phyloP scores from a whole-genome alignment of 2,888 invertebrate genomes.

The Diarsia rubi region DNA sequence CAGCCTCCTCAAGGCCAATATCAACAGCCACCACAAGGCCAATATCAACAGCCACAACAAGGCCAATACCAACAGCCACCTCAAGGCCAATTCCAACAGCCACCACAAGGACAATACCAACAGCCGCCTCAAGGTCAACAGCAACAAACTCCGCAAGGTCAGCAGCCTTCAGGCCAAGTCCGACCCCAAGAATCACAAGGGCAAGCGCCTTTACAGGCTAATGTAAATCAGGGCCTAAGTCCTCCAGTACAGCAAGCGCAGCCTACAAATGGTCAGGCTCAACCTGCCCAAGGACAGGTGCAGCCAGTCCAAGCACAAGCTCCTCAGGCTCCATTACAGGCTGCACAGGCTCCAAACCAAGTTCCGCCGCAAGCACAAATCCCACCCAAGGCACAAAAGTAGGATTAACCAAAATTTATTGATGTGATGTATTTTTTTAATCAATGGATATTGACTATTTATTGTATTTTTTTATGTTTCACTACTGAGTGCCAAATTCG shows the following conservation, averaged over 20 bases:
- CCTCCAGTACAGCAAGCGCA: conserved; percentile 53
- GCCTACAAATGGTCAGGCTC: conserved; percentile 58
- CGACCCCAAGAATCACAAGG: conserved; percentile 60
- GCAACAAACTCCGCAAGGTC: conserved; percentile 67
- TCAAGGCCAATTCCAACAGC: conserved; percentile 59
- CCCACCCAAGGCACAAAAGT: conserved; percentile 44
- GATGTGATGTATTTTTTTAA: conserved; percentile 29
- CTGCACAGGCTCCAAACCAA: conserved; percentile 42
- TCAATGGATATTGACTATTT: conserved; percentile 41
- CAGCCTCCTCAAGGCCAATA: background rate
- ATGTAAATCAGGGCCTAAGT: conserved; percentile 55
- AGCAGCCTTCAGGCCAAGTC: conserved; percentile 62
- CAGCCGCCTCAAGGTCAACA: conserved; percentile 55
- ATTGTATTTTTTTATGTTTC: conserved; percentile 53
- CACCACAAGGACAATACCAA: conserved; percentile 62
- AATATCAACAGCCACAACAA: conserved; percentile 52
- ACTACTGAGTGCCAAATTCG: conserved; percentile 70
- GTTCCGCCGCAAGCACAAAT: conserved; percentile 51
- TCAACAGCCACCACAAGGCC: conserved; percentile 62
- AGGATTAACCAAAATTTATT: conserved; percentile 41
- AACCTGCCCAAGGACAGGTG: conserved; percentile 30
- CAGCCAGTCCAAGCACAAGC: conserved; percentile 47
- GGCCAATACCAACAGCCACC: conserved; percentile 65
- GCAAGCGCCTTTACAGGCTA: conserved; percentile 54
- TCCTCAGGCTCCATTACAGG: conserved; percentile 26